phyloP scores from a whole-genome alignment of 2,797 vertebrate genomes.

The Gadopsis bispinosus region DNA sequence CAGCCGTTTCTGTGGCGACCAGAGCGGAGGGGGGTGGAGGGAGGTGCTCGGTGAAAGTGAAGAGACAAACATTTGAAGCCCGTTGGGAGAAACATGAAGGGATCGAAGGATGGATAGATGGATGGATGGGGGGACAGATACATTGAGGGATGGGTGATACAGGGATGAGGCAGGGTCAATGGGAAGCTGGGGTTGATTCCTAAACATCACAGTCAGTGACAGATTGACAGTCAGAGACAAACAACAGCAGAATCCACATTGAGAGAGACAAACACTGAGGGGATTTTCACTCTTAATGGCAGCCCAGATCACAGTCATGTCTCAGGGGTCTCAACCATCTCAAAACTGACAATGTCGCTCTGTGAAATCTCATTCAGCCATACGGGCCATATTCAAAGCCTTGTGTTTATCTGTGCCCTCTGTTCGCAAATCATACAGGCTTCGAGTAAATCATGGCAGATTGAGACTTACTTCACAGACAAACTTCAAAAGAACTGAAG shows the following conservation, averaged over 20 bases:
- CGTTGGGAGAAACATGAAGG: constrained; percentile 64
- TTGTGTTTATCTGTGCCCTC: constrained; percentile 36
- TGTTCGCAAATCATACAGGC: constrained; percentile 38
- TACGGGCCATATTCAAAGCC: constrained; percentile 51
- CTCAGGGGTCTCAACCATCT: constrained; percentile 63
- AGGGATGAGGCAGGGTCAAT: constrained; percentile 62
- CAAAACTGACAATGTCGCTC: constrained; percentile 57
- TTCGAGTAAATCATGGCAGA: constrained; percentile 30
- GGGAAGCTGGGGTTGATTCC: constrained; percentile 52
- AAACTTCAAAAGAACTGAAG: constrained; percentile 52
- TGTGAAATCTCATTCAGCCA: constrained; percentile 66
- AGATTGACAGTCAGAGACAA: constrained; percentile 69
- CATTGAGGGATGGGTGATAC: constrained; percentile 56
- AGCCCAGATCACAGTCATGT: constrained; percentile 61
- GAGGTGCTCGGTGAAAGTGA: constrained; percentile 64
- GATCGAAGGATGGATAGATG: constrained; percentile 37
- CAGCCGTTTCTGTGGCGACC: constrained; percentile 86
- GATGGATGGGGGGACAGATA: constrained; percentile 43
- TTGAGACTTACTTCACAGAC: constrained; percentile 32
- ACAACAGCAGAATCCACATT: constrained; percentile 58
- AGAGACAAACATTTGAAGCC: constrained; percentile 77
- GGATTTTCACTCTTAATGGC: constrained; percentile 56
- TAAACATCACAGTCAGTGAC: constrained; percentile 64
- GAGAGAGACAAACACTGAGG: constrained; percentile 53
- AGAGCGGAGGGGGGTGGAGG: constrained; percentile 67